phyloP scores from a whole-genome alignment of 2,888 invertebrate species.

The Drosophila ustulata region DNA sequence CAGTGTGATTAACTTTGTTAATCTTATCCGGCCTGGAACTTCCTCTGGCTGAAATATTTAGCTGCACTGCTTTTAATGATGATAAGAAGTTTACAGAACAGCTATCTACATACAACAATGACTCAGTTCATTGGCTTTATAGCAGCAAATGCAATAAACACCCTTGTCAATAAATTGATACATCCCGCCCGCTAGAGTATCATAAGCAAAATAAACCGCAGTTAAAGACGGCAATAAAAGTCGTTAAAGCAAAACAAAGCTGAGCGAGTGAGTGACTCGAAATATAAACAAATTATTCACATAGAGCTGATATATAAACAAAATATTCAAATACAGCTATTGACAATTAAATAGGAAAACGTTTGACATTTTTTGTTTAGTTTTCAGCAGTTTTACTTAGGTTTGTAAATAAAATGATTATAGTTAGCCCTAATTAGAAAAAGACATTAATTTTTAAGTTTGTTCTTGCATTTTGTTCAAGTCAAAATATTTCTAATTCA shows the following conservation, averaged over 20 bases:
- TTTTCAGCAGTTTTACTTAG: no score
- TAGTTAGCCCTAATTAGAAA: no score
- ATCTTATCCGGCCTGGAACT: no score
- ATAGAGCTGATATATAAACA: neutral
- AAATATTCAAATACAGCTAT: no score
- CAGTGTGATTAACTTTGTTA: no score
- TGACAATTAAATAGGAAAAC: no score
- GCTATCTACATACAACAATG: no score
- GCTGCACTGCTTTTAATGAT: neutral
- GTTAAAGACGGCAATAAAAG: slow-evolving; percentile 14
- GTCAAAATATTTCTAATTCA: no score
- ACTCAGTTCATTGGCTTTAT: neutral
- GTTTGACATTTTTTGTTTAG: no score
- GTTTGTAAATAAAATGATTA: no score
- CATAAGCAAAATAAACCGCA: slow-evolving; percentile 44
- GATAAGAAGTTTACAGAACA: neutral
- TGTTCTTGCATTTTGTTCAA: no score
- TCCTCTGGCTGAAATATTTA: neutral
- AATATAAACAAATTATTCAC: slow-evolving; percentile 1
- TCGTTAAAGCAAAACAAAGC: slow-evolving; percentile 1
- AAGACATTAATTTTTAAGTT: no score
- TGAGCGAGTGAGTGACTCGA: neutral
- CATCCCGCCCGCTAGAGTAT: neutral
- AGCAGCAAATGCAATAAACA: neutral
- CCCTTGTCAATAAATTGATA: neutral